These are phyloP conservation scores for Artemia franciscana DNA, from an alignment of 1,140 invertebrate species.

Conservation along the genomic window DNA sequence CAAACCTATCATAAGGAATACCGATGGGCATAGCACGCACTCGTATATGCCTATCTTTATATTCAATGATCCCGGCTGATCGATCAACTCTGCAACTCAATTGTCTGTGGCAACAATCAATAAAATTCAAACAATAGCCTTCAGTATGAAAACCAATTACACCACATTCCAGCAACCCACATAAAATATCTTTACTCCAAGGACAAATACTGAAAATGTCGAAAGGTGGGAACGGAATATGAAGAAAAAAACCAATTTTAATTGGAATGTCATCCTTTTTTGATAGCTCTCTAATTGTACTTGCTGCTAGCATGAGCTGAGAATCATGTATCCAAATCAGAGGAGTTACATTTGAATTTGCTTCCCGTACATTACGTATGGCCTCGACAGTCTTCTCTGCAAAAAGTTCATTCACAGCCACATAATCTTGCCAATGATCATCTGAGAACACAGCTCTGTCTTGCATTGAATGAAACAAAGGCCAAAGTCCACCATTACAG, in stretches of 20 bases:
- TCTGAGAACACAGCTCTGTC: slow-evolving; percentile 46
- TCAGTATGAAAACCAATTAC: slow-evolving; percentile 24
- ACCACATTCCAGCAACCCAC: slow-evolving; percentile 38
- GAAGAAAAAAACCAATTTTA: slow-evolving; percentile 67
- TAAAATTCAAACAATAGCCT: slow-evolving; percentile 23
- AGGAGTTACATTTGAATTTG: slow-evolving; percentile 30
- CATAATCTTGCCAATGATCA: slow-evolving; percentile 58
- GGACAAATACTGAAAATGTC: slow-evolving; percentile 70
- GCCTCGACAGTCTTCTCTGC: slow-evolving; percentile 50
- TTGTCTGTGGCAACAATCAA: slow-evolving; percentile 22
- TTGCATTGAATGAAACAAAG: slow-evolving; percentile 71
- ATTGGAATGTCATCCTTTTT: slow-evolving; percentile 45
- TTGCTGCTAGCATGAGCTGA: slow-evolving; percentile 69
- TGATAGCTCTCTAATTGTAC: slow-evolving; percentile 48
- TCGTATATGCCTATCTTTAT: slow-evolving; percentile 19
- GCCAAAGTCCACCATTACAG: slow-evolving; percentile 78
- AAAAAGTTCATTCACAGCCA: slow-evolving; percentile 53
- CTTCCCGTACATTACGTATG: slow-evolving; percentile 27
- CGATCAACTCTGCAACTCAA: slow-evolving; percentile 22
- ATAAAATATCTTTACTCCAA: slow-evolving; percentile 69
- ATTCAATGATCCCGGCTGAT: slow-evolving; percentile 19
- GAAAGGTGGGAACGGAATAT: slow-evolving; percentile 80
- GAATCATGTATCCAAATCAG: slow-evolving; percentile 80
- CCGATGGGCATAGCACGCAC: slow-evolving; percentile 20
- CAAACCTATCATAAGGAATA: slow-evolving; percentile 21